phyloP scores from a whole-genome alignment of 2,888 invertebrate genomes.

The Griposia aprilina region DNA sequence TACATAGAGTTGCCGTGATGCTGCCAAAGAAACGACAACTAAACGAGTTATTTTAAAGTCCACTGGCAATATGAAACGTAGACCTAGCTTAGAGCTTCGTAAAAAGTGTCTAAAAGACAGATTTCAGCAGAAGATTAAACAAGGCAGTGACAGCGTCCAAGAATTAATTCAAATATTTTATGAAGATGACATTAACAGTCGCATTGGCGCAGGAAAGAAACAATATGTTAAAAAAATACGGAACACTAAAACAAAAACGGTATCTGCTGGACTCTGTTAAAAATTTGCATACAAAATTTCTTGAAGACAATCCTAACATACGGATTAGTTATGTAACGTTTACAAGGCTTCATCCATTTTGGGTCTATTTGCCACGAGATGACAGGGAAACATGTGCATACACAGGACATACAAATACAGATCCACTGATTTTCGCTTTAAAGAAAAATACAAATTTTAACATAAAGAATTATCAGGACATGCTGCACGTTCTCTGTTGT shows the following conservation, averaged over 20 bases:
- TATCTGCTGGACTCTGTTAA: constrained; percentile 3
- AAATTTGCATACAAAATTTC: not conserved
- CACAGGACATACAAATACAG: not conserved
- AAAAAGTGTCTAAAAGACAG: not conserved
- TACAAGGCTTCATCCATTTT: not conserved
- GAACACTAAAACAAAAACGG: constrained; percentile 1
- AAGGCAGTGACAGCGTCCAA: not conserved
- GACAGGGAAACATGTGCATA: not conserved
- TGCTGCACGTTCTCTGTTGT: not conserved
- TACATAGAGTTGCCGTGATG: not conserved
- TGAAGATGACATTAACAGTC: constrained; percentile 4
- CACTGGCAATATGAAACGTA: not conserved
- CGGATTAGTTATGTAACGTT: not conserved
- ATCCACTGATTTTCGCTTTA: not conserved
- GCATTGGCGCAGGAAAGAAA: not conserved
- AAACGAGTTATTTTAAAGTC: not conserved
- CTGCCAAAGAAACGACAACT: not conserved
- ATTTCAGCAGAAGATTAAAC: not conserved
- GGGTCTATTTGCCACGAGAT: not conserved
- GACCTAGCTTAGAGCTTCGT: not conserved
- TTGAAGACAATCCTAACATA: not conserved
- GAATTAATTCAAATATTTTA: not conserved
- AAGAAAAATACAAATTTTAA: not conserved
- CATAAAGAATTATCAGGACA: not conserved
- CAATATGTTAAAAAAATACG: not conserved